phyloP scores from a whole-genome alignment of 2,888 invertebrate genomes.

The Patella caerulea region DNA sequence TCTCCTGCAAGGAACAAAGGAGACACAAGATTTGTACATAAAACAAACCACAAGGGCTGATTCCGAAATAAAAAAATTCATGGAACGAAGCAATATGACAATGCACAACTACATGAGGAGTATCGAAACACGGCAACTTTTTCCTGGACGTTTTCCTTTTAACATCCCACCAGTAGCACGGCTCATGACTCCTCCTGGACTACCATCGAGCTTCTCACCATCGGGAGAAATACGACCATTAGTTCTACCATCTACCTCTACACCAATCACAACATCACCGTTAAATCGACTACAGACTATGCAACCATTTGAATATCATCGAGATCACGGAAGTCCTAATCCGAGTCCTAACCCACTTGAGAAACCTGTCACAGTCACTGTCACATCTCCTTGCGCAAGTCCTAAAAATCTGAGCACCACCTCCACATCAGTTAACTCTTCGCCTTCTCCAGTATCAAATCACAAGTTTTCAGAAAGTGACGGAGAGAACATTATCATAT shows the following conservation, averaged over 20 bases:
- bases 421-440: conserved; percentile 52
- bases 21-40: conserved; percentile 59
- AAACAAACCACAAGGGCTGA: conserved; percentile 68
- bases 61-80: conserved; percentile 76
- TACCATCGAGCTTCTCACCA: conserved; percentile 50
- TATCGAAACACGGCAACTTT: conserved; percentile 61
- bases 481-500: conserved; percentile 22
- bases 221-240: conserved; percentile 52
- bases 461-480: conserved; percentile 38
- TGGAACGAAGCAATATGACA: conserved; percentile 73
- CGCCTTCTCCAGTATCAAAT: conserved; percentile 47
- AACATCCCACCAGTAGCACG: conserved; percentile 51
- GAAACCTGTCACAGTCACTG: conserved; percentile 19
- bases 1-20: conserved; percentile 72
- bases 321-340: conserved; percentile 53
- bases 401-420: conserved; percentile 57
- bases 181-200: conserved; percentile 52
- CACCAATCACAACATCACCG: conserved; percentile 82
- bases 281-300: conserved; percentile 91
- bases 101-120: conserved; percentile 66
- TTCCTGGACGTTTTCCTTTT: conserved; percentile 55
- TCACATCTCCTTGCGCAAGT: conserved; percentile 32
- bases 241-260: conserved; percentile 52
- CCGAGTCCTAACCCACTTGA: conserved; percentile 31
- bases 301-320: conserved; percentile 93